Evolutionary conservation across 2,113 vertebrate species (phyloP).

Genomic region (Etheostoma cragini): DNA sequence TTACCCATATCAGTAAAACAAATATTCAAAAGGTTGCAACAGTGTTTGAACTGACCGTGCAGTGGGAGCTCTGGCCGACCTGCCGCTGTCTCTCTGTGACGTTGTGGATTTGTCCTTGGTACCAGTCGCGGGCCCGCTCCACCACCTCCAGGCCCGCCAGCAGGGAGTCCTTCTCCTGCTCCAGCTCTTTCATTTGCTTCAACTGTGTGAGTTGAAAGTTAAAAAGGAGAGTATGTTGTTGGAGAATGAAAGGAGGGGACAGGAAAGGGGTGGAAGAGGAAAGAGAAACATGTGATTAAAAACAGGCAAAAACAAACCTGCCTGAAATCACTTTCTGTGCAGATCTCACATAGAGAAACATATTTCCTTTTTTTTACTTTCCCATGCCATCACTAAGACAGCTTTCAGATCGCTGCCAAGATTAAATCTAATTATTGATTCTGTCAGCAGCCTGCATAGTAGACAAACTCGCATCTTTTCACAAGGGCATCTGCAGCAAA

Average conservation of each 20-base stretch:
- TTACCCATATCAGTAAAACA: background rate
- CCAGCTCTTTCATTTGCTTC: slow-evolving; percentile 94
- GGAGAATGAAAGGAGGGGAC: background rate
- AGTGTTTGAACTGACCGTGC: slow-evolving; percentile 79
- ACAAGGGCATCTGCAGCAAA: slow-evolving; percentile 63
- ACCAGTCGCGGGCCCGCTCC: slow-evolving; percentile 91
- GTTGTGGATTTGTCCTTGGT: slow-evolving; percentile 90
- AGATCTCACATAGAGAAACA: background rate
- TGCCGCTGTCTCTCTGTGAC: slow-evolving; percentile 90
- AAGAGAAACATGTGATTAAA: background rate
- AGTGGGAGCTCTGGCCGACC: slow-evolving; percentile 83
- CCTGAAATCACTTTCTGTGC: slow-evolving; percentile 2
- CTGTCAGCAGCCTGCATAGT: slow-evolving; percentile 20
- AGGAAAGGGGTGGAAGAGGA: background rate
- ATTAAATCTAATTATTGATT: slow-evolving; percentile 42
- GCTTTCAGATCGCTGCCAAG: slow-evolving; percentile 5
- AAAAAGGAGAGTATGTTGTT: slow-evolving; percentile 11
- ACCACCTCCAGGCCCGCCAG: slow-evolving; percentile 93
- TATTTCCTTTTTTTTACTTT: background rate
- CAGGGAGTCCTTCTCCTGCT: slow-evolving; percentile 93
- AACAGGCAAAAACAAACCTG: background rate
- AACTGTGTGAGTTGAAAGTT: slow-evolving; percentile 81
- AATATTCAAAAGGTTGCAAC: background rate
- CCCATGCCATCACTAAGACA: slow-evolving; percentile 1
- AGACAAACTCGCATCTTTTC: slow-evolving; percentile 54